A percentile compares a stretch with the other conserved stretches of the same genome.
Conservation (phyloP, 2,113 vertebrate genomes). For the Pterocles orientalis region DNA sequence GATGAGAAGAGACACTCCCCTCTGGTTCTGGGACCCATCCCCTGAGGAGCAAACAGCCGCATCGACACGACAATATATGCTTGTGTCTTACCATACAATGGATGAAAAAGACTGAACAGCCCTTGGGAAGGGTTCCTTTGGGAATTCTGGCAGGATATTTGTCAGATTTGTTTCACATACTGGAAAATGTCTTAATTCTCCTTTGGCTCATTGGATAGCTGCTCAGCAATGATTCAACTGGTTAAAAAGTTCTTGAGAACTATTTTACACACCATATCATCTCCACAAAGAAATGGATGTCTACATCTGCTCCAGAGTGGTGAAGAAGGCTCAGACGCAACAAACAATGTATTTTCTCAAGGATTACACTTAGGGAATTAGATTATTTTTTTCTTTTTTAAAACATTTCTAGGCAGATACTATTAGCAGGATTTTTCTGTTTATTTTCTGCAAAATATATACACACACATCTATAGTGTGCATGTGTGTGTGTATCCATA, state of each 20-base stretch:
- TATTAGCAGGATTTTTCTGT: background rate
- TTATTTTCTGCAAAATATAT: background rate
- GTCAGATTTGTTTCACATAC: background rate
- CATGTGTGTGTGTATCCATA: background rate
- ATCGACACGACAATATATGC: background rate
- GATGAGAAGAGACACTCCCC: background rate
- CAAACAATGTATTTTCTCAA: background rate
- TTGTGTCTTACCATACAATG: background rate
- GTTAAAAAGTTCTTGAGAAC: background rate
- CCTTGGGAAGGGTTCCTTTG: background rate
- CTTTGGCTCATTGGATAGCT: background rate
- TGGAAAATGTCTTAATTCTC: background rate
- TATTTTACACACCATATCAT: background rate
- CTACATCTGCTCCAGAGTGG: background rate
- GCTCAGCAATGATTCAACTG: background rate
- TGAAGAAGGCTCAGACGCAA: background rate
- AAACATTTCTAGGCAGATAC: background rate
- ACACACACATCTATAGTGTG: background rate
- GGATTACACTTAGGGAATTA: background rate
- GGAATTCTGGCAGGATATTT: background rate
- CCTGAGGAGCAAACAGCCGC: background rate
- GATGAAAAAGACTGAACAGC: background rate
- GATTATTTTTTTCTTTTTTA: fast-evolving
- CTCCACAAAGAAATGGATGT: background rate
- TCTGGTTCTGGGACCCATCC: background rate